Conservation (phyloP, 2,888 invertebrate species). For the Trissolcus brochymenae region DNA sequence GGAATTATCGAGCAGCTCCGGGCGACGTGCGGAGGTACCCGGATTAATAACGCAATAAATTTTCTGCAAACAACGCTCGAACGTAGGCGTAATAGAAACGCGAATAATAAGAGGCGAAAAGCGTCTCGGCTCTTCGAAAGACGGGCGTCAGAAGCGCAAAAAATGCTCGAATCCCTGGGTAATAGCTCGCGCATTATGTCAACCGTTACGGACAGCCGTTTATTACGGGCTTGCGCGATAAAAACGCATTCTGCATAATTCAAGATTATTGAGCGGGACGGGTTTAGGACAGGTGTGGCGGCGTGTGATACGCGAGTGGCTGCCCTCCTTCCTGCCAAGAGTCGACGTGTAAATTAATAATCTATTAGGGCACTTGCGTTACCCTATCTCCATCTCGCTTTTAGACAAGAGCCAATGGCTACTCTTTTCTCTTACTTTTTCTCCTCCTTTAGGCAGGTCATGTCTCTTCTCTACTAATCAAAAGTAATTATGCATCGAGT, state of each 20-base stretch:
- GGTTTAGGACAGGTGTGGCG: constrained; percentile 72
- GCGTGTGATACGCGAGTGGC: constrained; percentile 52
- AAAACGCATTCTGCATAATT: constrained; percentile 74
- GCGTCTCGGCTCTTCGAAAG: constrained; percentile 31
- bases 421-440: constrained; percentile 11
- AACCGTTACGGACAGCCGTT: constrained; percentile 74
- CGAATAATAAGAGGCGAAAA: constrained; percentile 46
- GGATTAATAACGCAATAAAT: constrained; percentile 69
- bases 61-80: constrained; percentile 59
- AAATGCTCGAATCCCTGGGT: constrained; percentile 69
- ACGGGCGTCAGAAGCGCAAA: constrained; percentile 59
- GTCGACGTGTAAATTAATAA: constrained; percentile 73
- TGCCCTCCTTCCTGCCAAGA: constrained; percentile 61
- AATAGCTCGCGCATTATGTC: constrained; percentile 74
- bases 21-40: constrained; percentile 40
- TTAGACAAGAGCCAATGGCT: constrained; percentile 14
- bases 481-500: too few relatives aligned
- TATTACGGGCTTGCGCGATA: constrained; percentile 68
- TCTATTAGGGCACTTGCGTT: constrained; percentile 66
- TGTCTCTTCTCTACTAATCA: not conserved
- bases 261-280: constrained; percentile 72
- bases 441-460: not conserved
- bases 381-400: constrained; percentile 31
- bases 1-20: constrained; percentile 31
- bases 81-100: constrained; percentile 46